A percentile compares a stretch with the other conserved stretches of the same genome.
Evolutionary conservation across 1,140 invertebrate genomes (phyloP).

Genomic region (Polypedilum pembai): DNA sequence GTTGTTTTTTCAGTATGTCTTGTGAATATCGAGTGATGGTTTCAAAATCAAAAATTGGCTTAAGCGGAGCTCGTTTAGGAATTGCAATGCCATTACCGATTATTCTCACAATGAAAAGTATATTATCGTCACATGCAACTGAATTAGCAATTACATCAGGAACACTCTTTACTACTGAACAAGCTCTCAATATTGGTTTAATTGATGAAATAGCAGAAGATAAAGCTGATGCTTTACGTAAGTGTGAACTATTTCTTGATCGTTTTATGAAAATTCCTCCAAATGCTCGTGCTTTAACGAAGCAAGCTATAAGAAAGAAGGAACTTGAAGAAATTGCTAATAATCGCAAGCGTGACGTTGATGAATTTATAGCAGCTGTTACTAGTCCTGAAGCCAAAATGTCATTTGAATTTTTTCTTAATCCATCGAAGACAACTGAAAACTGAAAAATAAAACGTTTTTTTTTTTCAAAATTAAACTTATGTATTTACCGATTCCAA

Average conservation of each 20-base stretch:
- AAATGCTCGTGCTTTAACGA: constrained; percentile 50
- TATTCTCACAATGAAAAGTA: constrained; percentile 44
- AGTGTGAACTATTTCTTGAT: constrained; percentile 54
- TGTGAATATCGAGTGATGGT: constrained; percentile 73
- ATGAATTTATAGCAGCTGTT: constrained; percentile 49
- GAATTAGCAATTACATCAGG: constrained; percentile 63
- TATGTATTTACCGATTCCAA: no score
- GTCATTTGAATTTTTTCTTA: constrained; percentile 54
- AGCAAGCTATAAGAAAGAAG: constrained; percentile 48
- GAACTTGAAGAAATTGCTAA: constrained; percentile 47
- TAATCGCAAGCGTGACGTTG: constrained; percentile 50
- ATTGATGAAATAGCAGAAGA: constrained; percentile 64
- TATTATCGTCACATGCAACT: constrained; percentile 54
- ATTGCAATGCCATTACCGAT: constrained; percentile 43
- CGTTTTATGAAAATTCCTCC: constrained; percentile 52
- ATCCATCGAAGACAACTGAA: no score
- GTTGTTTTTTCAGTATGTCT: constrained; percentile 52
- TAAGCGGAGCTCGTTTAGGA: constrained; percentile 50
- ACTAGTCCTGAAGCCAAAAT: constrained; percentile 54
- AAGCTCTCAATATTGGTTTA: constrained; percentile 57
- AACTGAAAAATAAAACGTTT: no score
- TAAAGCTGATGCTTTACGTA: constrained; percentile 54
- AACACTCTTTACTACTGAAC: constrained; percentile 55
- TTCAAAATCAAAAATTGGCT: constrained; percentile 62
- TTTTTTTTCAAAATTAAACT: no score